Evolutionary conservation across 1,140 invertebrate species (phyloP).

Genomic region (Drosophila sulfurigaster): DNA sequence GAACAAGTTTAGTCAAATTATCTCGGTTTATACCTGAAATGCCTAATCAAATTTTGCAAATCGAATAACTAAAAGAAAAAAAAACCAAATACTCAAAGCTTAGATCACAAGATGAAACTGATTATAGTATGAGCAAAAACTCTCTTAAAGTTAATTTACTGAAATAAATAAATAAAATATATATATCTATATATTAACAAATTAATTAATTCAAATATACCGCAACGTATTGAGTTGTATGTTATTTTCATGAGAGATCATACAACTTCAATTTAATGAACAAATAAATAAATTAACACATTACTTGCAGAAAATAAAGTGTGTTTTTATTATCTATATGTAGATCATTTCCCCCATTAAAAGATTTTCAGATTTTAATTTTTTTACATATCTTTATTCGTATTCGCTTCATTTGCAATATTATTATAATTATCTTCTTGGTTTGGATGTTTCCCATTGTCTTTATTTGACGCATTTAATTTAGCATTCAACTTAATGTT

Average conservation of each 20-base stretch:
- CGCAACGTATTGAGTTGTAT: constrained; percentile 71
- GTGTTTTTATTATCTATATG: neutral
- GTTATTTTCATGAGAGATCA: constrained; percentile 64
- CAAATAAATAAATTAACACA: constrained; percentile 68
- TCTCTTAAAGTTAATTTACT: constrained; percentile 34
- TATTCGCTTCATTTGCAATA: constrained; percentile 81
- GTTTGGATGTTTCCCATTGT: constrained; percentile 61
- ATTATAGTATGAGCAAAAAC: constrained; percentile 24
- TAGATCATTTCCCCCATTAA: neutral
- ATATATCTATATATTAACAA: constrained; percentile 51
- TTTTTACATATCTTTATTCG: constrained; percentile 78
- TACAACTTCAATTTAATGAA: constrained; percentile 66
- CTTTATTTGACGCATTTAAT: constrained; percentile 57
- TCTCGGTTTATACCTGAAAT: constrained; percentile 65
- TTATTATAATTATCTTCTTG: constrained; percentile 82
- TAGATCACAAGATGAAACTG: constrained; percentile 38
- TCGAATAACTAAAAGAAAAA: constrained; percentile 37
- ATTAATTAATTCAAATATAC: constrained; percentile 60
- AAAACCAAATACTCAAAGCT: constrained; percentile 59
- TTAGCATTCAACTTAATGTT: constrained; percentile 79
- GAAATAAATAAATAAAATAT: constrained; percentile 20
- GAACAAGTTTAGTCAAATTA: constrained; percentile 44
- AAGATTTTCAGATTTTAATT: constrained; percentile 36
- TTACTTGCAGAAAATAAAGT: constrained; percentile 39
- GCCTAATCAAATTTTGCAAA: constrained; percentile 66